Conservation (phyloP, 2,113 vertebrate genomes). For the Sphaerodactylus townsendi region DNA sequence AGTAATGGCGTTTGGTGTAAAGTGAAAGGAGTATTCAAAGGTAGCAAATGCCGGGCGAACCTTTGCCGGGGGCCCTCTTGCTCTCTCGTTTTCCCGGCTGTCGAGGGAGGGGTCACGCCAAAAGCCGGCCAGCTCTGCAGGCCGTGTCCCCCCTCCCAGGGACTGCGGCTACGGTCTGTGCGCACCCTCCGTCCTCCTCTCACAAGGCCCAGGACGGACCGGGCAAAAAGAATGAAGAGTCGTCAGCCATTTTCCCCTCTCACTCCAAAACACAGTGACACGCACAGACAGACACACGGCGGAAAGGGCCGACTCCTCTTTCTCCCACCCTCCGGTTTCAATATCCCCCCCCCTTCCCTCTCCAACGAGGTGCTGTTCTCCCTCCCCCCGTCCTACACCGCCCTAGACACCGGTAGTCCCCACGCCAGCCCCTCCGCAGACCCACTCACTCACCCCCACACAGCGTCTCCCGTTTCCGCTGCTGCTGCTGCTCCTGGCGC, state of each 20-base stretch:
- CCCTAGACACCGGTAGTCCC: conserved; percentile 2
- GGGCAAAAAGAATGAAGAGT: conserved; percentile 67
- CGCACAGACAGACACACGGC: background rate
- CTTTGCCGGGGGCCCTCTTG: background rate
- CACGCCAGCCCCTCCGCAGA: conserved; percentile 25
- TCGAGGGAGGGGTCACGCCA: background rate
- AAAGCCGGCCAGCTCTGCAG: background rate
- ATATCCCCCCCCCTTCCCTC: background rate
- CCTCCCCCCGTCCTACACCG: background rate
- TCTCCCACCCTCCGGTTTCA: background rate
- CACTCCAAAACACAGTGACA: conserved; percentile 73
- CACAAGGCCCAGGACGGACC: conserved; percentile 67
- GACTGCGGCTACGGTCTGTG: conserved; percentile 30
- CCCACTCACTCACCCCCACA: conserved; percentile 60
- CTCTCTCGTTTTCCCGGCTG: background rate
- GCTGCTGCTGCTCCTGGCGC: conserved; percentile 18
- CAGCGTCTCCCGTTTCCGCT: conserved; percentile 49
- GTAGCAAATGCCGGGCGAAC: conserved; percentile 35
- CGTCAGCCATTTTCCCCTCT: conserved; percentile 87
- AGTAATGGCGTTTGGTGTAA: conserved; percentile 83
- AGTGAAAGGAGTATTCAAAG: conserved; percentile 56
- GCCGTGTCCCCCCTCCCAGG: background rate
- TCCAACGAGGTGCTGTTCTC: background rate
- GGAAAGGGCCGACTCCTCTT: background rate
- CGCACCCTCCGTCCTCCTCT: conserved; percentile 57